Conservation (phyloP, 1,140 invertebrate genomes). For the Sesamia nonagrioides region DNA sequence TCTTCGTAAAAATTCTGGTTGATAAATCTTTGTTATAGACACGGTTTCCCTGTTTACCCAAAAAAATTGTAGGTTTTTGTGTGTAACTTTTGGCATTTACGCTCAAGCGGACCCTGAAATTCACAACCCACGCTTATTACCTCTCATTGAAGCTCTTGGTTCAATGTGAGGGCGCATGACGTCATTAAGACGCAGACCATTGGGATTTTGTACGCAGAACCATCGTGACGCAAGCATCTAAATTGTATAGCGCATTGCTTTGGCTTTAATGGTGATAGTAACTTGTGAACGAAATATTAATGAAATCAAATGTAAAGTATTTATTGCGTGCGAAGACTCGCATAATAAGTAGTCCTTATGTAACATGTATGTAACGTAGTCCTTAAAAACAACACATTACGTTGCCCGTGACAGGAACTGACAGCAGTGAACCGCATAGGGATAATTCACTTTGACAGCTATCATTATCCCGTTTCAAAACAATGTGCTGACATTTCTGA, state of each 20-base stretch:
- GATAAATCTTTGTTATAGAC: conserved; percentile 5
- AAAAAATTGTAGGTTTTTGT: conserved; percentile 49
- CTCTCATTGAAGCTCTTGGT: conserved; percentile 23
- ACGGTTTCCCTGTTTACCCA: not conserved
- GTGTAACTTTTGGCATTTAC: conserved; percentile 29
- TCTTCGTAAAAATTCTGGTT: conserved; percentile 17
- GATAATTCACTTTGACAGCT: no score
- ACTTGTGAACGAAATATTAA: not conserved
- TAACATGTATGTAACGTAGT: no score
- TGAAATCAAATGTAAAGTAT: no score
- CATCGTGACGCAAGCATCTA: conserved; percentile 14
- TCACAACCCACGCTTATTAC: conserved; percentile 52
- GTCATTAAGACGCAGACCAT: conserved; percentile 55
- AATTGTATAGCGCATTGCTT: conserved; percentile 8
- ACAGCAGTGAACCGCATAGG: no score
- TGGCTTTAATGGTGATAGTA: not conserved
- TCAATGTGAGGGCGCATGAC: conserved; percentile 58
- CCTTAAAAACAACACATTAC: no score
- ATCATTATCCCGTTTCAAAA: no score
- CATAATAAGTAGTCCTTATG: no score
- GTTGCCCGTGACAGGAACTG: no score
- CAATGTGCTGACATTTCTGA: no score
- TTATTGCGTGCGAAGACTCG: no score
- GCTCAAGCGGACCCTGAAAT: conserved; percentile 35
- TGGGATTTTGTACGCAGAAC: conserved; percentile 40